Conservation (phyloP, 2,888 invertebrate species). For the Troides oblongomaculatus region DNA sequence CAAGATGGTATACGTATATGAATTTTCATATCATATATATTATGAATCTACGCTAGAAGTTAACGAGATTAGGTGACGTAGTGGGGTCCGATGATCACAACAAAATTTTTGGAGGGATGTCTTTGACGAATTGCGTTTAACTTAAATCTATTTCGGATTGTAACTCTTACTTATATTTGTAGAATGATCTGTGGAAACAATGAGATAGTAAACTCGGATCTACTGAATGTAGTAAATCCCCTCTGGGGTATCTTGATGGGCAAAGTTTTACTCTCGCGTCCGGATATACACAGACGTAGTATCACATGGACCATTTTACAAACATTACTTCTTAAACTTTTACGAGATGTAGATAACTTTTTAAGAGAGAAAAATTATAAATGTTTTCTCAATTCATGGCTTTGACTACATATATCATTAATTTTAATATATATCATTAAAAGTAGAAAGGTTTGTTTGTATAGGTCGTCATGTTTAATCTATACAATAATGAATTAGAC, state of each 20-base stretch:
- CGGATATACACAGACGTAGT: conserved; percentile 7
- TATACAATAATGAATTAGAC: conserved; percentile 20
- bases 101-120: background rate
- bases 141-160: background rate
- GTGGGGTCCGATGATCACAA: background rate
- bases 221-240: background rate
- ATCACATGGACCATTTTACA: conserved; percentile 5
- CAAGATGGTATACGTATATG: conserved; percentile 47
- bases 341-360: background rate
- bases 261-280: conserved; percentile 1
- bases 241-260: background rate
- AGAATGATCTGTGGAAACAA: no score
- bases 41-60: conserved; percentile 23
- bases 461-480: conserved; percentile 17
- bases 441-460: conserved; percentile 22
- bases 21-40: conserved; percentile 39
- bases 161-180: background rate
- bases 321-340: conserved; percentile 1
- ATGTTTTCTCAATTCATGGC: background rate
- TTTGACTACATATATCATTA: background rate
- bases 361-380: background rate
- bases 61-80: conserved; percentile 1
- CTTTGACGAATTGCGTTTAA: background rate
- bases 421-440: conserved; percentile 4
- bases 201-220: no score